Evolutionary conservation across 2,888 invertebrate species (phyloP).

Genomic region (Timema podura): DNA sequence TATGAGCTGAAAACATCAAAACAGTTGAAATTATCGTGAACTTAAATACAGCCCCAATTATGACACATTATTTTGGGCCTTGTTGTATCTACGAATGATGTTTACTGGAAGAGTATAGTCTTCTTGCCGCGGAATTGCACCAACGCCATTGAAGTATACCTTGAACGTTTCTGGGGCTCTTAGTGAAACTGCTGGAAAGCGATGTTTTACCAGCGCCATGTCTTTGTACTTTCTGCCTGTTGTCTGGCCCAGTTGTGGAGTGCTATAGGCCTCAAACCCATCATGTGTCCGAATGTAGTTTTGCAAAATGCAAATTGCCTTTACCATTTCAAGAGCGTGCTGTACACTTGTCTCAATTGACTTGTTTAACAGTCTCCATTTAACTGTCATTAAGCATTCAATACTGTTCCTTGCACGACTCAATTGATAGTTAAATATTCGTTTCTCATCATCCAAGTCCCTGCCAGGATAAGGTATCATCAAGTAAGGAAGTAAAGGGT

Average conservation of each 20-base stretch:
- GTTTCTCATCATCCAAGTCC: not conserved
- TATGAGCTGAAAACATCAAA: too few species aligned
- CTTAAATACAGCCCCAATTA: too few species aligned
- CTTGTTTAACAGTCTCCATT: not conserved
- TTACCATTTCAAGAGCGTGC: not conserved
- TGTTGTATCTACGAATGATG: not conserved
- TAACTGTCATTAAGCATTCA: conserved; percentile 3
- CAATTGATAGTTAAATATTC: conserved; percentile 1
- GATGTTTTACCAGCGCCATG: not conserved
- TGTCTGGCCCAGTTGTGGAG: too few species aligned
- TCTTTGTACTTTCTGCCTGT: not conserved
- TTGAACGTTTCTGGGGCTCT: not conserved
- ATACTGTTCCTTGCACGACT: not conserved
- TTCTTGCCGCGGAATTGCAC: not conserved
- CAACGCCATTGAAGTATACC: not conserved
- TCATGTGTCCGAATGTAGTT: not conserved
- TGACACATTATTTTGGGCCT: too few species aligned
- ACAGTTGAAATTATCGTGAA: too few species aligned
- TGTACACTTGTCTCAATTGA: too few species aligned
- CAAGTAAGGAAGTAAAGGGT: not conserved
- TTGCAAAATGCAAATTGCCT: not conserved
- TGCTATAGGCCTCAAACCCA: too few species aligned
- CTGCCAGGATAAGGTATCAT: not conserved
- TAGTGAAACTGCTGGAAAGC: not conserved
- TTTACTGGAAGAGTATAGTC: not conserved